These are phyloP conservation scores for Acromyrmex echinatior DNA, from an alignment of 1,140 invertebrate species.

Conservation along the genomic window DNA sequence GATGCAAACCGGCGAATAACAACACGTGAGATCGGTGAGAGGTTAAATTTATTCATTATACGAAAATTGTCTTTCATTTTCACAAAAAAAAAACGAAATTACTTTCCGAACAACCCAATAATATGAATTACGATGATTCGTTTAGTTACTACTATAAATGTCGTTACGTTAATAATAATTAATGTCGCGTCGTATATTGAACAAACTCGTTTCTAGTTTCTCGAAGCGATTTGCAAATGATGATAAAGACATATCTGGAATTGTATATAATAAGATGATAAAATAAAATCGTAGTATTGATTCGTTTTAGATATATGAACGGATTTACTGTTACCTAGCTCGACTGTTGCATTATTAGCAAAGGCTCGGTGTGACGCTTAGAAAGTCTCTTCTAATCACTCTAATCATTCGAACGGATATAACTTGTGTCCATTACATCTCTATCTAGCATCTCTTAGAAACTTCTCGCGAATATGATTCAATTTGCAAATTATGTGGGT, in stretches of 20 bases:
- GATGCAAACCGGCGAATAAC: too few species aligned
- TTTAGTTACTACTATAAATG: neutral
- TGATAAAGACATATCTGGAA: neutral
- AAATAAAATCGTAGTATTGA: neutral
- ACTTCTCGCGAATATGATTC: conserved; percentile 21
- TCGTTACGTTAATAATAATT: neutral
- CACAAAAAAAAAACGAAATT: too few species aligned
- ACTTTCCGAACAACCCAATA: too few species aligned
- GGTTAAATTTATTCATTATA: too few species aligned
- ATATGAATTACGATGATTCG: neutral
- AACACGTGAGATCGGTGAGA: too few species aligned
- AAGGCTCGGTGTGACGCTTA: conserved; percentile 6
- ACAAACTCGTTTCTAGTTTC: neutral
- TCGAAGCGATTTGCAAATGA: conserved; percentile 12
- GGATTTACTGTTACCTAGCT: neutral
- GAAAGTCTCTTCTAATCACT: conserved; percentile 44
- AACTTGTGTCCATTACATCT: conserved; percentile 6
- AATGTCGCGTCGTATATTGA: neutral
- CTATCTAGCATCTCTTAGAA: neutral
- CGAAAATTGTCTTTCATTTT: too few species aligned
- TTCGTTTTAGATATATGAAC: neutral
- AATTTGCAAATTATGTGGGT: conserved; percentile 19
- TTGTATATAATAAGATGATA: too few species aligned
- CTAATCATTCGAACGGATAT: conserved; percentile 28
- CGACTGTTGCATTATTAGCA: conserved; percentile 26